phyloP scores from a whole-genome alignment of 2,888 invertebrate species.

The Ctena decussata region DNA sequence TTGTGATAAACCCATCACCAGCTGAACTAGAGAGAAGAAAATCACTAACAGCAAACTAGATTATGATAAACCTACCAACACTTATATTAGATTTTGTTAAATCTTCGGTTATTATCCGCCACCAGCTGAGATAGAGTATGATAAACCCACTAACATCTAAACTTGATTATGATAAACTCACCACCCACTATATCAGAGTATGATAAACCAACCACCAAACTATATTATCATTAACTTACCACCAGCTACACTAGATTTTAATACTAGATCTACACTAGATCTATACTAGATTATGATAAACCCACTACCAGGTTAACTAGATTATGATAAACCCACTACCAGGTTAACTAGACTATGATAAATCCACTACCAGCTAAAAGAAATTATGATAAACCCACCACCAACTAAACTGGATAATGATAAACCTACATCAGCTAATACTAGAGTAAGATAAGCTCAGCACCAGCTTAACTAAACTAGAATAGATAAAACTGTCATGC shows the following conservation, averaged over 20 bases:
- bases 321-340: background rate
- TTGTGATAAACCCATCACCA: background rate
- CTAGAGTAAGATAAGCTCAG: background rate
- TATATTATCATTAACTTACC: background rate
- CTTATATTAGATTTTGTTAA: background rate
- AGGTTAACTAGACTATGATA: background rate
- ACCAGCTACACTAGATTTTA: background rate
- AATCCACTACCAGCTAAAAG: background rate
- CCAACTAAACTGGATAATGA: background rate
- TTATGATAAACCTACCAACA: background rate
- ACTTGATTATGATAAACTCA: background rate
- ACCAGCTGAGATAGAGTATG: background rate
- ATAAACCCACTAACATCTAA: background rate
- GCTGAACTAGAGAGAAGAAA: background rate
- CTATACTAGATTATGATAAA: background rate
- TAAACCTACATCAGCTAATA: background rate
- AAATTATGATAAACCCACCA: background rate
- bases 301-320: background rate
- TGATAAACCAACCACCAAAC: background rate
- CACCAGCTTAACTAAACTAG: background rate
- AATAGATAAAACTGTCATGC: too few species aligned
- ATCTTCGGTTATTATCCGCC: too few species aligned
- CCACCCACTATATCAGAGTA: background rate
- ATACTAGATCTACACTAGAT: background rate
- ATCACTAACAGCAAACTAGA: background rate